Percentiles rank a stretch among this genome's conserved stretches.
Evolutionary conservation across 2,797 vertebrate species (phyloP).

Genomic region (Anguilla marmorata): DNA sequence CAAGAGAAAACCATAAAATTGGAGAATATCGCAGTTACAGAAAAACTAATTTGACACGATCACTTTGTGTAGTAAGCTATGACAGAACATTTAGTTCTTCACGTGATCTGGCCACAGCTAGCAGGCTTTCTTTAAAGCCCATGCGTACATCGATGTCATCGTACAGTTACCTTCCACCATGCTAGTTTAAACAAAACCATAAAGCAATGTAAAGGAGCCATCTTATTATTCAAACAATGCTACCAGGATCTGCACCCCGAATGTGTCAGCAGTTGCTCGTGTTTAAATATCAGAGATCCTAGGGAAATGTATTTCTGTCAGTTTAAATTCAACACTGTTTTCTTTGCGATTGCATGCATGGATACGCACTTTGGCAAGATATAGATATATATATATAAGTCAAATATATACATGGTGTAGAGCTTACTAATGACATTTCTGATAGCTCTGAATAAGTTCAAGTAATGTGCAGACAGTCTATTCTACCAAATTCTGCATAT

Average conservation of each 20-base stretch:
- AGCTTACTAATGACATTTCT: background rate
- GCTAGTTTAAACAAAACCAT: background rate
- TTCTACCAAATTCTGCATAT: background rate
- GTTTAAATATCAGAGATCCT: background rate
- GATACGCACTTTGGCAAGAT: background rate
- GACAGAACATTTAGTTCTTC: background rate
- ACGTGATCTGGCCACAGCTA: background rate
- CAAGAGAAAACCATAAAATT: background rate
- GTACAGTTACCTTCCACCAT: background rate
- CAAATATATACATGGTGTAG: background rate
- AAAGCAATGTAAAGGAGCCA: background rate
- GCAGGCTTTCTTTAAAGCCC: background rate
- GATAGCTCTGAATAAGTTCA: background rate
- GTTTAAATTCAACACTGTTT: background rate
- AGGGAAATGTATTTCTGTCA: background rate
- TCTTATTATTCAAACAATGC: background rate
- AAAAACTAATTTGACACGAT: background rate
- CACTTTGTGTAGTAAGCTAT: background rate
- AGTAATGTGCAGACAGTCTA: background rate
- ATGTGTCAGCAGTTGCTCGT: background rate
- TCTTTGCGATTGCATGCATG: background rate
- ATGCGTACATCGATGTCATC: background rate
- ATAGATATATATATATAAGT: background rate
- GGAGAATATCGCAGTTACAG: background rate
- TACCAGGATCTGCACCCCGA: background rate